phyloP scores from a whole-genome alignment of 2,888 invertebrate genomes.

The Phoenoteleia sp. region DNA sequence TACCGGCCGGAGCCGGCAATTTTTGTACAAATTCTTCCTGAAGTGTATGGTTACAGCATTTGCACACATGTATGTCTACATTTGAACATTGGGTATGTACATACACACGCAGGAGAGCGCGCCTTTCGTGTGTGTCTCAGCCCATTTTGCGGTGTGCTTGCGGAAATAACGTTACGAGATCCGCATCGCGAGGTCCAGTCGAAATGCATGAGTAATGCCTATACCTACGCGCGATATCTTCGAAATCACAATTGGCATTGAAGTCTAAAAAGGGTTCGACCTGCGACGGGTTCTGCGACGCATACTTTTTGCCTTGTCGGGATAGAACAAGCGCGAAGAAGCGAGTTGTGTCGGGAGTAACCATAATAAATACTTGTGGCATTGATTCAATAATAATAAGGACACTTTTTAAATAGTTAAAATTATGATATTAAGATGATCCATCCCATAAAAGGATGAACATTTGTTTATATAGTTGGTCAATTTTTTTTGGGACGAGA shows the following conservation, averaged over 20 bases:
- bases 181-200: slow-evolving; percentile 23
- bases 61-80: slow-evolving; percentile 76
- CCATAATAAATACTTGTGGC: no score
- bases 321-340: no score
- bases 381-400: no score
- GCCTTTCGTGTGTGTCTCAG: no score
- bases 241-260: slow-evolving; percentile 39
- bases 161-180: slow-evolving; percentile 21
- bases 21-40: slow-evolving; percentile 86
- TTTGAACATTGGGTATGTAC: slow-evolving; percentile 74
- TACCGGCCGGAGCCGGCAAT: slow-evolving; percentile 82
- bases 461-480: no score
- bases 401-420: no score
- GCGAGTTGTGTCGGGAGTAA: no score
- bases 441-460: no score
- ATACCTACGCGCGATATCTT: slow-evolving; percentile 39
- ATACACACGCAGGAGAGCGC: slow-evolving; percentile 70
- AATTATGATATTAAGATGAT: no score
- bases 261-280: background rate
- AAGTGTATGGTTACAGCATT: slow-evolving; percentile 82
- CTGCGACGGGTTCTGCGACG: slow-evolving; percentile 8
- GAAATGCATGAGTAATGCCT: slow-evolving; percentile 5
- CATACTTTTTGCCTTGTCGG: slow-evolving; percentile 50
- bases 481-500: no score
- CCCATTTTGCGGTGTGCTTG: slow-evolving; percentile 36